These are phyloP conservation scores for Hoplodrina blanda DNA, from an alignment of 2,888 invertebrate genomes.

Conservation along the genomic window DNA sequence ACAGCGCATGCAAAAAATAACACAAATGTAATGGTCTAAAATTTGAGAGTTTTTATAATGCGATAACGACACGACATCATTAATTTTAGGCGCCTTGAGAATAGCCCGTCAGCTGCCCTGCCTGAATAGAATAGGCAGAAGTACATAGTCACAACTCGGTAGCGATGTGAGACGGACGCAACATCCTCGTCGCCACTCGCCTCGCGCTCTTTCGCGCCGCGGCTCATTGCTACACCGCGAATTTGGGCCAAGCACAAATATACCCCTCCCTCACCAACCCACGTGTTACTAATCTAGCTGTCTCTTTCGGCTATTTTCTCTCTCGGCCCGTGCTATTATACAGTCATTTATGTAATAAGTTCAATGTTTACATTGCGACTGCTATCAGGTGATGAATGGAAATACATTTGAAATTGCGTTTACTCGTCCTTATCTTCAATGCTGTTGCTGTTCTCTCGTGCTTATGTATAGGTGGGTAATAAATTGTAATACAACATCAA, in stretches of 20 bases:
- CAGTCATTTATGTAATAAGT: conserved; percentile 81
- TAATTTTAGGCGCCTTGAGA: conserved; percentile 66
- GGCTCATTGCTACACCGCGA: conserved; percentile 79
- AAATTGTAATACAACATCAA: conserved; percentile 20
- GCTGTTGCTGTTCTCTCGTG: conserved; percentile 45
- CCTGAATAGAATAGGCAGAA: conserved; percentile 79
- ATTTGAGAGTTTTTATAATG: conserved; percentile 21
- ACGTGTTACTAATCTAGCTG: conserved; percentile 60
- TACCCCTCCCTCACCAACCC: conserved; percentile 74
- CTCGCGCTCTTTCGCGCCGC: conserved; percentile 84
- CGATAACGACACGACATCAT: conserved; percentile 55
- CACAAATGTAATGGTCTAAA: not conserved
- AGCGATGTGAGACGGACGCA: conserved; percentile 89
- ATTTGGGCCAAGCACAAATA: conserved; percentile 84
- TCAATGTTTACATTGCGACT: conserved; percentile 84
- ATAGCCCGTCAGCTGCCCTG: conserved; percentile 75
- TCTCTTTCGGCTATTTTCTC: conserved; percentile 75
- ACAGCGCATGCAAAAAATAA: conserved; percentile 6
- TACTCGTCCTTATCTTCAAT: conserved; percentile 54
- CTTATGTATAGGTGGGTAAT: conserved; percentile 62
- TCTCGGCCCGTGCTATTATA: conserved; percentile 67
- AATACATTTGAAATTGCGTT: conserved; percentile 66
- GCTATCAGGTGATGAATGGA: conserved; percentile 73
- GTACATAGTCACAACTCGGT: conserved; percentile 87
- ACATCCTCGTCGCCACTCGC: conserved; percentile 74